Evolutionary conservation across 2,797 vertebrate species (phyloP).

Genomic region (Nyctibius grandis): DNA sequence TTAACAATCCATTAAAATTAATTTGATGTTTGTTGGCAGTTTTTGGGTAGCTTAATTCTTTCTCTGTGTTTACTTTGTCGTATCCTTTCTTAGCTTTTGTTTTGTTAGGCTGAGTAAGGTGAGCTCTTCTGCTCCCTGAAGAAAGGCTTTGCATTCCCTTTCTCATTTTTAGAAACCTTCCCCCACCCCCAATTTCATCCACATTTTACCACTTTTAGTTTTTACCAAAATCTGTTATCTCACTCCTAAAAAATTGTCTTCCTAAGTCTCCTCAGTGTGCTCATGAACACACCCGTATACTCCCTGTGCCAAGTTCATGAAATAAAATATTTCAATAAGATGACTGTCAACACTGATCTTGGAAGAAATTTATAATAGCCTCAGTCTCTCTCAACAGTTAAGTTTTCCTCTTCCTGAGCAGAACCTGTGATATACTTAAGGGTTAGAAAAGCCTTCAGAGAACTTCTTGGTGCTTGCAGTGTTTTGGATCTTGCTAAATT

Average conservation of each 20-base stretch:
- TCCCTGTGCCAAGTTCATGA: neutral
- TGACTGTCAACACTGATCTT: neutral
- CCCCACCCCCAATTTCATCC: neutral
- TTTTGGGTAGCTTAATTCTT: neutral
- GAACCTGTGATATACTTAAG: neutral
- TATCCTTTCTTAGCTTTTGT: neutral
- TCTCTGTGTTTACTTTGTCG: neutral
- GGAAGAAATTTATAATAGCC: neutral
- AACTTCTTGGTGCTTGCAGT: neutral
- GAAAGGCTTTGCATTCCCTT: neutral
- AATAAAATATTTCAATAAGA: conserved; percentile 19
- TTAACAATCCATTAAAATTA: neutral
- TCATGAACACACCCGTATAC: neutral
- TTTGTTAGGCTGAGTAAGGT: neutral
- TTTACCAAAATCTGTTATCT: neutral
- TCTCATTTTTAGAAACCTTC: neutral
- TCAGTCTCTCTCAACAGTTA: neutral
- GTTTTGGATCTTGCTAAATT: neutral
- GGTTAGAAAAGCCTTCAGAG: neutral
- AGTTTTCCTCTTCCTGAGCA: neutral
- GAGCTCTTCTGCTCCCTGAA: neutral
- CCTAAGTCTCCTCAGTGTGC: neutral
- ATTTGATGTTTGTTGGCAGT: neutral
- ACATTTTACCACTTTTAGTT: neutral
- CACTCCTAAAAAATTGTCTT: neutral